phyloP scores from a whole-genome alignment of 2,113 vertebrate species.

The Varanus salvator region DNA sequence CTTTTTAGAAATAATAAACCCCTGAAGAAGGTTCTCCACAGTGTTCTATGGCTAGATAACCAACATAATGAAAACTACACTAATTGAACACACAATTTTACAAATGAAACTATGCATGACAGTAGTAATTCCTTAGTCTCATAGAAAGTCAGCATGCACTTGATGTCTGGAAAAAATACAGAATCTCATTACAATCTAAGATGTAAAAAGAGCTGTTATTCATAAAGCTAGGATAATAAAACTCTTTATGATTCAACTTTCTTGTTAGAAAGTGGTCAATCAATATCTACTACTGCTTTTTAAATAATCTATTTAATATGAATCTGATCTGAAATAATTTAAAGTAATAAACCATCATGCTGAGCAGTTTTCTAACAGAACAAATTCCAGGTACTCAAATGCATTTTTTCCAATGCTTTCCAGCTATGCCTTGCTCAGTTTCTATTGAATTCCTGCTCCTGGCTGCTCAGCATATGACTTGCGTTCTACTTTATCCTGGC shows the following conservation, averaged over 20 bases:
- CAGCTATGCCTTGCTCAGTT: neutral
- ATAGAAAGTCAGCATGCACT: neutral
- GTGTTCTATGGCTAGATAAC: neutral
- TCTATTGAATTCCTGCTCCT: neutral
- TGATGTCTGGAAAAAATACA: neutral
- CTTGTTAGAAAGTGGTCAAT: neutral
- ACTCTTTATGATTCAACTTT: neutral
- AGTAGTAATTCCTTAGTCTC: neutral
- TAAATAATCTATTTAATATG: constrained; percentile 6
- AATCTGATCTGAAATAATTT: constrained; percentile 29
- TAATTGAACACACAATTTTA: constrained; percentile 13
- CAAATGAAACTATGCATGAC: constrained; percentile 9
- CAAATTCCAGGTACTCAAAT: too few species aligned
- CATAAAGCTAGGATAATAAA: neutral
- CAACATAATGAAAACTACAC: neutral
- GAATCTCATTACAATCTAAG: constrained; percentile 10
- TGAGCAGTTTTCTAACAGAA: neutral
- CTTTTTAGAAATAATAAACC: neutral
- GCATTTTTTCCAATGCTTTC: neutral
- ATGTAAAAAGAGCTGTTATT: neutral
- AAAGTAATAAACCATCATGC: constrained; percentile 27
- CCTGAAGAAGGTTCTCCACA: neutral
- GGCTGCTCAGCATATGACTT: neutral
- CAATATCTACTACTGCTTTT: neutral
- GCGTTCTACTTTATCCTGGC: neutral